Base-by-base conservation (phyloP, 2,888 invertebrate genomes). In the Rhogogaster chlorosoma region DNA sequence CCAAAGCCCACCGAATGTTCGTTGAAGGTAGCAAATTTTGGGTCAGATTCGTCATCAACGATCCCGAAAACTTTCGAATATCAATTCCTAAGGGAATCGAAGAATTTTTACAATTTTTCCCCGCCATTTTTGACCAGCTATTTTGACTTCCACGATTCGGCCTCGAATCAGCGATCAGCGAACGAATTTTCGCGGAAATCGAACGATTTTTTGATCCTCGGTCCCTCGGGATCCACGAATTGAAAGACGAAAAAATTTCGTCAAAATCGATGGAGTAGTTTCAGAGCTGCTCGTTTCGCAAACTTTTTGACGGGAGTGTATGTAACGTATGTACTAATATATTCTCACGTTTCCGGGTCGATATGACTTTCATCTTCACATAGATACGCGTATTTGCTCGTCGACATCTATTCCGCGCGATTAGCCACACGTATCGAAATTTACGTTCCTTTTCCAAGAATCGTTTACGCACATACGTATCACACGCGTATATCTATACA, bases 281-380 rank as follows among this genome's bases (percentile, higher is more conserved):
- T n/a, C n/a, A n/a, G n/a, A n/a, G n/a, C n/a, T n/a, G 67, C 42
- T 53, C n/a, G 53, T 53, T 53, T n/a, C 1, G 7, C n/a, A 53
- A 53, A 32, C 67, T 67, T 32, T 32, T 67, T 67, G 18, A 7
- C 32, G 7, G 15, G 15, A 67, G 67, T 67, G 29, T 32, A 26
- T 67, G 18, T 67, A 67, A 61, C 61, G 61, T 61, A 67, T 61
- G 9, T 61, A 67, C 32, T 18, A 67, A 67, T 32, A 67, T 18
- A 67, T 67, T 29, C 26, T 26, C 61, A 61, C 67, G 67, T 67
- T 67, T 67, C 67, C 67, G 67, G 67, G 67, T 67, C 67, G 67
- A 67, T 67, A 67, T 32, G 67, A 67, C 67, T 67, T 67, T 67
- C 67, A 67, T 67, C 67, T 32, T 67, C 67, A 32, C 32, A 32